Evolutionary conservation across 92 coral and sea anemone species (phyloP).

Genomic region (Siderastrea radians): DNA sequence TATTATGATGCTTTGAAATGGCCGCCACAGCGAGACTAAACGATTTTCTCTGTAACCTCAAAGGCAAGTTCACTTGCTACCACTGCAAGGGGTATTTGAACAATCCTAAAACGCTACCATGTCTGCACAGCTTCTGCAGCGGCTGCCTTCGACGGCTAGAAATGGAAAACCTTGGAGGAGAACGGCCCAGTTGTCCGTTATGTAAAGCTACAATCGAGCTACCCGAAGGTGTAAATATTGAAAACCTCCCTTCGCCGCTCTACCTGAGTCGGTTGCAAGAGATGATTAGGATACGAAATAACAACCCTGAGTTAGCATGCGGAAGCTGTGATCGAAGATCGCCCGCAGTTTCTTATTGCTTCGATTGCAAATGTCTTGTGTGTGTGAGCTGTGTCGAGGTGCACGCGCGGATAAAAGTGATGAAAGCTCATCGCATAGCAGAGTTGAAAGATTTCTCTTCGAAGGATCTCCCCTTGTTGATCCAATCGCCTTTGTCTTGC

Average conservation of each 20-base stretch:
- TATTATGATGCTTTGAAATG: constrained; percentile 6
- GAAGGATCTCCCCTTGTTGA: constrained; percentile 67
- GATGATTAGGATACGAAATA: constrained; percentile 68
- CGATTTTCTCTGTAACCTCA: constrained; percentile 50
- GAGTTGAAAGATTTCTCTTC: constrained; percentile 67
- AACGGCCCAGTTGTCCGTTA: constrained; percentile 68
- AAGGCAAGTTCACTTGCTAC: constrained; percentile 76
- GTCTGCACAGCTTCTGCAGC: constrained; percentile 81
- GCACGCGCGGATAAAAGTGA: constrained; percentile 76
- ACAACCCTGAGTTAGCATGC: constrained; percentile 71
- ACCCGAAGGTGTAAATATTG: constrained; percentile 55
- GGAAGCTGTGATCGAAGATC: constrained; percentile 77
- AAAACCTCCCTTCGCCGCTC: constrained; percentile 77
- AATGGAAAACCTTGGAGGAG: constrained; percentile 42
- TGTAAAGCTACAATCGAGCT: constrained; percentile 68
- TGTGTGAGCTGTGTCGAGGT: constrained; percentile 79
- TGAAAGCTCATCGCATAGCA: constrained; percentile 69
- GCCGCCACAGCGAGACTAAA: constrained; percentile 21
- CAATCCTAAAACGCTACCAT: constrained; percentile 81
- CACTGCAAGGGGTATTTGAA: constrained; percentile 71
- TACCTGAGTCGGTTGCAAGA: constrained; percentile 79
- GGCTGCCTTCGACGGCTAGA: constrained; percentile 75
- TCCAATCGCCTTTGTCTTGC: constrained; percentile 77
- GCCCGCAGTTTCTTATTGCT: constrained; percentile 78
- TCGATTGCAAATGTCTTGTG: constrained; percentile 81